phyloP scores from a whole-genome alignment of 1,140 invertebrate species.

The Drosophila serrata region DNA sequence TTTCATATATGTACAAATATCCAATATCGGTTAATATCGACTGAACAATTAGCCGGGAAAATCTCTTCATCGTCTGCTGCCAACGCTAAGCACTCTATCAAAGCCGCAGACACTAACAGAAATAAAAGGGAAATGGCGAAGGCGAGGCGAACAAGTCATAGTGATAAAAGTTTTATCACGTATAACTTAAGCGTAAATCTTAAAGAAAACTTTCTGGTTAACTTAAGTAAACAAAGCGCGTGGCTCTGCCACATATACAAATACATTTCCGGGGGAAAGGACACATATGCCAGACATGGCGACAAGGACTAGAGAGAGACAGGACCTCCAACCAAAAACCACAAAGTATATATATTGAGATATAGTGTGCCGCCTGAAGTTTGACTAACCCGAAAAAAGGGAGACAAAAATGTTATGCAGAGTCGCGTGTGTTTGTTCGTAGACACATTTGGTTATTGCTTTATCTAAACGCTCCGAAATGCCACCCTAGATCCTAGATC shows the following conservation, averaged over 20 bases:
- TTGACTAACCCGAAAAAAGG: constrained; percentile 45
- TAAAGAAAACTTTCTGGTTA: constrained; percentile 84
- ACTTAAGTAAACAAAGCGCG: constrained; percentile 77
- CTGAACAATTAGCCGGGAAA: constrained; percentile 32
- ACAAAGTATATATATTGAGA: constrained; percentile 46
- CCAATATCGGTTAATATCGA: constrained; percentile 29
- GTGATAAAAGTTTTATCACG: constrained; percentile 84
- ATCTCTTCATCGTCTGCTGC: constrained; percentile 33
- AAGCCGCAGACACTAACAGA: constrained; percentile 52
- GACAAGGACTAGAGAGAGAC: constrained; percentile 26
- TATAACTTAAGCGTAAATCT: constrained; percentile 84
- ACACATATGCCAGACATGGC: constrained; percentile 56
- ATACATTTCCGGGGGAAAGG: constrained; percentile 21
- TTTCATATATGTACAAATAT: not conserved
- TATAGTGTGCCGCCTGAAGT: constrained; percentile 62
- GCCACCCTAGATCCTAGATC: constrained; percentile 6
- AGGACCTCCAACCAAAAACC: constrained; percentile 7
- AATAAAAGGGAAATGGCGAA: not conserved
- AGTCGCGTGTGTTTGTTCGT: constrained; percentile 65
- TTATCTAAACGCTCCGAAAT: constrained; percentile 71
- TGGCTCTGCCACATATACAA: constrained; percentile 37
- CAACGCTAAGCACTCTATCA: constrained; percentile 56
- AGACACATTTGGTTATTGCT: constrained; percentile 80
- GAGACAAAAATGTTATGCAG: constrained; percentile 66
- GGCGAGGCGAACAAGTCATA: constrained; percentile 59